These are phyloP conservation scores for Caenorhabditis zanzibari DNA, from an alignment of 2,888 invertebrate genomes.

Conservation along the genomic window DNA sequence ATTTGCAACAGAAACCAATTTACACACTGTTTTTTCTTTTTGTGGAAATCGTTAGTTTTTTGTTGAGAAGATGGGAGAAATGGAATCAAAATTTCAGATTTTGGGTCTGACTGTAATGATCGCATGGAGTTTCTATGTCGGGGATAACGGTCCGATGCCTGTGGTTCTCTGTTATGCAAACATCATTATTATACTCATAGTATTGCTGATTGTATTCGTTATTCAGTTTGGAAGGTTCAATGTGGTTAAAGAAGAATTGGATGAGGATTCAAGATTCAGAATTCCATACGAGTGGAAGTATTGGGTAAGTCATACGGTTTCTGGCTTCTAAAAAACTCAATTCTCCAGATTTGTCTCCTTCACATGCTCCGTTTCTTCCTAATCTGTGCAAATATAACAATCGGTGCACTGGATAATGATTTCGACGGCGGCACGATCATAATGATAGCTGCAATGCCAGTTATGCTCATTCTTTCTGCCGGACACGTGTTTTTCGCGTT, in stretches of 20 bases:
- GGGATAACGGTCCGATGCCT: slow-evolving; percentile 39
- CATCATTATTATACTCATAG: slow-evolving; percentile 40
- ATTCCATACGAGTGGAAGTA: slow-evolving; percentile 65
- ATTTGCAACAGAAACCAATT: slow-evolving; percentile 54
- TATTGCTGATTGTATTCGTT: slow-evolving; percentile 38
- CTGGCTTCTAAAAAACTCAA: neutral
- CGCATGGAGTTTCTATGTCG: slow-evolving; percentile 27
- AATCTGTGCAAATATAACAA: slow-evolving; percentile 62
- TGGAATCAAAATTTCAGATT: slow-evolving; percentile 37
- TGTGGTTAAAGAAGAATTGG: slow-evolving; percentile 47
- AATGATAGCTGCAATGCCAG: slow-evolving; percentile 55
- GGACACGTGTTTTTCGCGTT: slow-evolving; percentile 56
- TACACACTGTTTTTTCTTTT: slow-evolving; percentile 31
- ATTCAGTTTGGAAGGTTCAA: slow-evolving; percentile 58
- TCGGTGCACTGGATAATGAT: slow-evolving; percentile 63
- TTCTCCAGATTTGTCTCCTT: slow-evolving; percentile 28
- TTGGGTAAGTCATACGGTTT: slow-evolving; percentile 23
- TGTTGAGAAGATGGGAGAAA: too few species aligned
- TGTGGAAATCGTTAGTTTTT: slow-evolving; percentile 47
- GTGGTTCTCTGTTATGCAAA: slow-evolving; percentile 57
- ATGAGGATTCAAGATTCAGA: slow-evolving; percentile 45
- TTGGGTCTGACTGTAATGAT: slow-evolving; percentile 30
- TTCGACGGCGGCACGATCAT: slow-evolving; percentile 63
- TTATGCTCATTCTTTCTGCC: slow-evolving; percentile 49
- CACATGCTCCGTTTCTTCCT: slow-evolving; percentile 60